Conservation (phyloP, 1,140 invertebrate genomes). For the Reticulitermes speratus region DNA sequence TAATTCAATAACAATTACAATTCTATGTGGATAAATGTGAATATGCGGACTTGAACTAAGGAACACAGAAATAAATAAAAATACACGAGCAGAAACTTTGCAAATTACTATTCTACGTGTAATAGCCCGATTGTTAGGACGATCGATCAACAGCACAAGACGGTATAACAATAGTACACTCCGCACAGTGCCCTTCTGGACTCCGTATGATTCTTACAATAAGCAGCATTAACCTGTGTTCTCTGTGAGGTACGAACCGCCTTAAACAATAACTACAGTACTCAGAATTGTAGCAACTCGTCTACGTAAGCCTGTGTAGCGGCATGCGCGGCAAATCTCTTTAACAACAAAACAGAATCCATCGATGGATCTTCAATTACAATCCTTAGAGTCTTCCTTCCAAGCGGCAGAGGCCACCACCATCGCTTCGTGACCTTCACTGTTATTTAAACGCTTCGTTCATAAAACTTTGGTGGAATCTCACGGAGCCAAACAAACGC, state of each 20-base stretch:
- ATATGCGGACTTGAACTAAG: too few relatives aligned
- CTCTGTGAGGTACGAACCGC: not conserved
- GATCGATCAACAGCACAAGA: too few relatives aligned
- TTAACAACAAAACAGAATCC: not conserved
- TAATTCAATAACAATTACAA: too few relatives aligned
- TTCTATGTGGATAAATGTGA: too few relatives aligned
- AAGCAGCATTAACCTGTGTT: too few relatives aligned
- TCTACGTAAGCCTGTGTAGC: not conserved
- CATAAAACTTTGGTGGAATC: not conserved
- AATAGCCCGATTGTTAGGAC: too few relatives aligned
- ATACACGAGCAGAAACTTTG: too few relatives aligned
- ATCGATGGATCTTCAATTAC: not conserved
- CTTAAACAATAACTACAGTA: not conserved
- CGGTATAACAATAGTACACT: too few relatives aligned
- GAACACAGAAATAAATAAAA: too few relatives aligned
- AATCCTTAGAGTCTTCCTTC: not conserved
- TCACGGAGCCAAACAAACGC: not conserved
- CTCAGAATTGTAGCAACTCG: not conserved
- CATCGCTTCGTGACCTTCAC: not conserved
- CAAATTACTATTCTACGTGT: too few relatives aligned
- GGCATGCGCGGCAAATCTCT: not conserved
- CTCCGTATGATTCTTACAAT: too few relatives aligned
- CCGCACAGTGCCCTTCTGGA: too few relatives aligned
- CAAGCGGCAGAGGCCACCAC: not conserved
- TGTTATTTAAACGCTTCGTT: slow-evolving; percentile 3